These are phyloP conservation scores for Callionymus lyra DNA, from an alignment of 2,113 vertebrate genomes.

Conservation along the genomic window DNA sequence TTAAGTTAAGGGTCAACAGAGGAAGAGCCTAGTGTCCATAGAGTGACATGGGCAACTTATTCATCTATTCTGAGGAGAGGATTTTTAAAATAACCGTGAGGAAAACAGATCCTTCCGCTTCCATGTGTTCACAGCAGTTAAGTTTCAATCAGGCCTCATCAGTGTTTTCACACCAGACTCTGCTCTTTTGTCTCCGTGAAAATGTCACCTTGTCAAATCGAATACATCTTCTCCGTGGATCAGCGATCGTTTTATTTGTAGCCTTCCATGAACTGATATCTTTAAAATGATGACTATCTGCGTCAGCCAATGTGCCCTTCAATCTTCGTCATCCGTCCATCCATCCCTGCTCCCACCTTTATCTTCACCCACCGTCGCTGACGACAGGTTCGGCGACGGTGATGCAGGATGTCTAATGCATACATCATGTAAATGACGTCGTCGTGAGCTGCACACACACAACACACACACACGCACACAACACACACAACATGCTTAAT, in stretches of 20 bases:
- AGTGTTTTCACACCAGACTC: not conserved
- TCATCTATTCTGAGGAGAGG: no score
- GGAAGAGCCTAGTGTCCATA: no score
- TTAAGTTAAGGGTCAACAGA: no score
- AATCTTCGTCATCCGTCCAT: constrained; percentile 5
- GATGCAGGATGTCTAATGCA: constrained; percentile 12
- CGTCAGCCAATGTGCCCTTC: constrained; percentile 12
- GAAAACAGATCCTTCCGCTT: no score
- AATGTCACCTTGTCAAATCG: constrained; percentile 29
- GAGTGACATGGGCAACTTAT: no score
- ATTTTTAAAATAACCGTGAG: no score
- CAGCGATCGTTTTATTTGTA: constrained; percentile 8
- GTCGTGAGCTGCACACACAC: constrained; percentile 13
- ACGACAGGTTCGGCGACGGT: constrained; percentile 5
- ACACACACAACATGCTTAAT: constrained; percentile 31
- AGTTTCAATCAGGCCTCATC: constrained; percentile 1
- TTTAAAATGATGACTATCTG: constrained; percentile 5
- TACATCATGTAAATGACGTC: constrained; percentile 29
- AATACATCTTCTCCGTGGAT: constrained; percentile 4
- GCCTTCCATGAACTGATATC: constrained; percentile 17
- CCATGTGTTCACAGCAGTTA: not conserved
- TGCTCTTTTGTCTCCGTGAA: constrained; percentile 1
- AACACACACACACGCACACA: constrained; percentile 1
- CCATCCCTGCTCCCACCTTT: constrained; percentile 7
- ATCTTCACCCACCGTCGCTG: constrained; percentile 6